Conservation (phyloP, 2,797 vertebrate species). For the Diceros bicornis region DNA sequence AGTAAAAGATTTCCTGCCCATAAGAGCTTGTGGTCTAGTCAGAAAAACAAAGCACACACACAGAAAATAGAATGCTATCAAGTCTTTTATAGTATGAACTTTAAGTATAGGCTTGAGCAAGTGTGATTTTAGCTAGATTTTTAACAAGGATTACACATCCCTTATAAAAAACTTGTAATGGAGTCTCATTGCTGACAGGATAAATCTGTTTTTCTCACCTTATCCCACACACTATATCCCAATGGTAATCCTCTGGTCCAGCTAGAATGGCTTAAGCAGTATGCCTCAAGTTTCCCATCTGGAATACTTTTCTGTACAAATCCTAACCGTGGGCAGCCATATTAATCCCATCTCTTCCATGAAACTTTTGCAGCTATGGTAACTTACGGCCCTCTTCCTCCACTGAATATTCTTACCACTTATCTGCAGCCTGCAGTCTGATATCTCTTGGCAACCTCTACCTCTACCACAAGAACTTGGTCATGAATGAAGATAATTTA, state of each 20-base stretch:
- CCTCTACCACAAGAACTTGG: not conserved
- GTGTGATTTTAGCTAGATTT: conserved; percentile 29
- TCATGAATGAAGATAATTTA: conserved; percentile 48
- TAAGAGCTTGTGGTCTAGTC: not conserved
- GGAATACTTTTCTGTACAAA: conserved; percentile 32
- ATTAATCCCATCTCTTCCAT: conserved; percentile 25
- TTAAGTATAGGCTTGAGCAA: conserved; percentile 54
- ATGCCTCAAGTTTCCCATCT: conserved; percentile 25
- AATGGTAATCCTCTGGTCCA: conserved; percentile 5
- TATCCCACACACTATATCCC: conserved; percentile 15
- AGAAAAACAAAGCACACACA: conserved; percentile 53
- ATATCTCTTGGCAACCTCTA: not conserved
- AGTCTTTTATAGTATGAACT: conserved; percentile 17
- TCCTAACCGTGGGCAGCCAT: not conserved
- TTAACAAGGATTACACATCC: conserved; percentile 40
- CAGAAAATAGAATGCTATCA: conserved; percentile 20
- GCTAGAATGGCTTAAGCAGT: conserved; percentile 21
- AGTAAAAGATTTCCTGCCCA: conserved; percentile 29
- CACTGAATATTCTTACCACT: conserved; percentile 10
- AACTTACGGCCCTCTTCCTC: not conserved
- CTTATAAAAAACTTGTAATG: conserved; percentile 45
- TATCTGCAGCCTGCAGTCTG: not conserved
- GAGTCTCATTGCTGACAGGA: not conserved
- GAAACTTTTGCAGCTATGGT: not conserved
- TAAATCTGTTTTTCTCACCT: conserved; percentile 55